Conservation (phyloP, 2,888 invertebrate species). For the Selenia dentaria region DNA sequence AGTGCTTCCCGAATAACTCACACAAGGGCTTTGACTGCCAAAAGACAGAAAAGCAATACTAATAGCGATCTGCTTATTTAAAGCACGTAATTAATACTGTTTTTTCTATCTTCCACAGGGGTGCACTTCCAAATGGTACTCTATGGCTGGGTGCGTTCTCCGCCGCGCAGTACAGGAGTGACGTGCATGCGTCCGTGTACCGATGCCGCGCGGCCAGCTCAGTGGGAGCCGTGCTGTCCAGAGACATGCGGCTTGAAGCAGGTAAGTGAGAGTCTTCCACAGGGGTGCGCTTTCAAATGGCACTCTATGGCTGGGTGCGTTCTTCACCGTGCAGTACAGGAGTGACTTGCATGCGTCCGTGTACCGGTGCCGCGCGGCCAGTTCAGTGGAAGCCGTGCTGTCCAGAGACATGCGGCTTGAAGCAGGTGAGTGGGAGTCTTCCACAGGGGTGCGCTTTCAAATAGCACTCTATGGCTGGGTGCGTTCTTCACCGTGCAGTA, state of each 20-base stretch:
- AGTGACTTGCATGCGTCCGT: slow-evolving; percentile 92
- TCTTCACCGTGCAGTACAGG: slow-evolving; percentile 91
- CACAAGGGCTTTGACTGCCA: too few relatives aligned
- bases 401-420: slow-evolving; percentile 92
- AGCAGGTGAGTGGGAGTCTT: slow-evolving; percentile 87
- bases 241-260: slow-evolving; percentile 92
- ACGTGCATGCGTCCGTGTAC: slow-evolving; percentile 92
- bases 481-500: slow-evolving; percentile 92
- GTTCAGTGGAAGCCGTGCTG: slow-evolving; percentile 90
- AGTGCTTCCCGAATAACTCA: too few relatives aligned
- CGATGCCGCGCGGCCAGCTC: slow-evolving; percentile 92
- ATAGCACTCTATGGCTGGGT: slow-evolving; percentile 93
- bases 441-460: slow-evolving; percentile 88
- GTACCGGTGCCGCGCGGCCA: slow-evolving; percentile 92
- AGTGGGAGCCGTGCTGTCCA: slow-evolving; percentile 91
- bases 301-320: slow-evolving; percentile 92
- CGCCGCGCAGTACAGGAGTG: slow-evolving; percentile 91
- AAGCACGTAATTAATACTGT: too few relatives aligned
- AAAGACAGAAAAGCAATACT: too few relatives aligned
- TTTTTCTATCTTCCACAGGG: slow-evolving; percentile 81
- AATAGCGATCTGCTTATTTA: too few relatives aligned
- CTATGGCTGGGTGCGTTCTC: slow-evolving; percentile 92
- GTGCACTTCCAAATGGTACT: slow-evolving; percentile 92
- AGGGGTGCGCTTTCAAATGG: slow-evolving; percentile 92
- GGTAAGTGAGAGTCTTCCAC: slow-evolving; percentile 82